phyloP scores from a whole-genome alignment of 2,888 invertebrate genomes.

The Tiliacea aurago region DNA sequence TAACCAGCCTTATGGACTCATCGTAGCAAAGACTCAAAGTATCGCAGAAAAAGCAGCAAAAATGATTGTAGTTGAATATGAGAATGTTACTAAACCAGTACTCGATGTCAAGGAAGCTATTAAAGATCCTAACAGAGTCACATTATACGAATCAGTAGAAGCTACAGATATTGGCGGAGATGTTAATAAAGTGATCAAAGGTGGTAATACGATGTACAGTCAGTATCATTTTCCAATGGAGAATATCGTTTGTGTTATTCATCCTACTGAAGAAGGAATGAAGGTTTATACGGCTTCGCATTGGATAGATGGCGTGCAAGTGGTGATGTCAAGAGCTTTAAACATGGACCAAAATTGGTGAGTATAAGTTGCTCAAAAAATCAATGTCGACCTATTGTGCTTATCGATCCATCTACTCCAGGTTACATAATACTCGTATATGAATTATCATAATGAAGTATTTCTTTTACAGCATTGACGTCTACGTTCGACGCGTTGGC shows the following conservation, averaged over 20 bases:
- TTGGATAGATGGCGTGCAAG: constrained; percentile 90
- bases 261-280: constrained; percentile 92
- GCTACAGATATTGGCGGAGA: constrained; percentile 67
- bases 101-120: constrained; percentile 70
- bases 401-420: neutral
- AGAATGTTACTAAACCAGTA: constrained; percentile 75
- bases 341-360: constrained; percentile 91
- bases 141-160: constrained; percentile 51
- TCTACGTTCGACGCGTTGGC: constrained; percentile 79
- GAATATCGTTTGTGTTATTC: constrained; percentile 90
- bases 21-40: constrained; percentile 90
- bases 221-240: constrained; percentile 95
- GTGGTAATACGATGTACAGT: constrained; percentile 86
- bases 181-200: constrained; percentile 82
- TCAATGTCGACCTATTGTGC: neutral
- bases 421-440: neutral
- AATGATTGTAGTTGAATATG: constrained; percentile 89
- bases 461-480: constrained; percentile 89
- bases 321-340: constrained; percentile 86
- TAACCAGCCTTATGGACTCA: constrained; percentile 92
- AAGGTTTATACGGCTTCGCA: constrained; percentile 91
- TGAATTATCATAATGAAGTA: neutral
- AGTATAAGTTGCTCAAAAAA: constrained; percentile 15
- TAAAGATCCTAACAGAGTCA: constrained; percentile 66
- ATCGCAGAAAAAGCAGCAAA: constrained; percentile 88